Conservation (phyloP, 1,140 invertebrate genomes). For the Zeugodacus cucurbitae region DNA sequence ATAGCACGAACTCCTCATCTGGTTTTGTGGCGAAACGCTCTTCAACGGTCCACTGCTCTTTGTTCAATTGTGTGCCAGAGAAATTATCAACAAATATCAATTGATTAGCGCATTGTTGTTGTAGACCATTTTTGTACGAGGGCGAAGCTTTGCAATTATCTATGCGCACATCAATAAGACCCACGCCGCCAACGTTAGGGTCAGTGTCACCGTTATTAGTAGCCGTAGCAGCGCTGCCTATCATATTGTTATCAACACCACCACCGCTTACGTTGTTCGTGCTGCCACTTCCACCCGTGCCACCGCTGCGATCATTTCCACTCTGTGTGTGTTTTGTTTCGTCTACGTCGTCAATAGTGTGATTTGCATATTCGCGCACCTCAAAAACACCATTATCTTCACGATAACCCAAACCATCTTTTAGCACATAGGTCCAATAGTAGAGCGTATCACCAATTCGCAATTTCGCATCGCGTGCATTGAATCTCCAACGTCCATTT, state of each 20-base stretch:
- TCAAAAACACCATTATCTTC: conserved; percentile 72
- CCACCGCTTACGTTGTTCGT: background rate
- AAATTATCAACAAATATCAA: conserved; percentile 70
- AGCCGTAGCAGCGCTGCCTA: background rate
- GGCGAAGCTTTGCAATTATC: conserved; percentile 40
- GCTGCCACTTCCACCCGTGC: background rate
- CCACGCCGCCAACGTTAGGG: background rate
- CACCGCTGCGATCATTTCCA: no score
- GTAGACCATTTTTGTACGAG: conserved; percentile 53
- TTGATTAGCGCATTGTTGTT: conserved; percentile 68
- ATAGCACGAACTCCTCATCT: conserved; percentile 75
- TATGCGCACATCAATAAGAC: background rate
- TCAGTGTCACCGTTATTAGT: no score
- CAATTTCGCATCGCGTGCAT: conserved; percentile 71
- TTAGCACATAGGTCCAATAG: conserved; percentile 80
- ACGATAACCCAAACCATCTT: conserved; percentile 72
- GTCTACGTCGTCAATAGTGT: background rate
- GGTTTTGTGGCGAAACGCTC: conserved; percentile 62
- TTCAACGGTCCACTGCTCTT: conserved; percentile 63
- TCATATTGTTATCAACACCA: background rate
- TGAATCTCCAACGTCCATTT: conserved; percentile 76
- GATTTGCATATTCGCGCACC: conserved; percentile 65
- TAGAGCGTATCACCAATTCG: conserved; percentile 77
- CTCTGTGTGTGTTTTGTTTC: background rate
- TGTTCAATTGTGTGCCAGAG: conserved; percentile 52